Evolutionary conservation across 2,113 vertebrate genomes (phyloP).

Genomic region (Labrus mixtus): DNA sequence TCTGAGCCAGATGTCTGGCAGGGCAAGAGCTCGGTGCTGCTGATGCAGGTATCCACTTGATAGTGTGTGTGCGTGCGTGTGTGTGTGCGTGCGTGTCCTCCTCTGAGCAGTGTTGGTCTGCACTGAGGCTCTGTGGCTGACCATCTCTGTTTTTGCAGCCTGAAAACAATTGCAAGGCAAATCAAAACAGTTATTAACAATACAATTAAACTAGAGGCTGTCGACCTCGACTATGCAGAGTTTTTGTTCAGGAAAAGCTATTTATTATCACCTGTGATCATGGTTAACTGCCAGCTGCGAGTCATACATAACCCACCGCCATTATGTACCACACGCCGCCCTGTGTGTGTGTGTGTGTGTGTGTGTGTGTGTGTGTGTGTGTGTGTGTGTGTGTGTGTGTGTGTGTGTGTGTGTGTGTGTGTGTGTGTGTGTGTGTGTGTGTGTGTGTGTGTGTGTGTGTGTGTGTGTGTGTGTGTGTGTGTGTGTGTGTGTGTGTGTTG

Average conservation of each 20-base stretch:
- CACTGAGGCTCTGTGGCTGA: background rate
- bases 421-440: constrained; percentile 14
- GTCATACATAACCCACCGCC: background rate
- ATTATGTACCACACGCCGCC: constrained; percentile 20
- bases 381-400: constrained; percentile 2
- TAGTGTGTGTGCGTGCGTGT: constrained; percentile 7
- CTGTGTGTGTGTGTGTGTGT: background rate
- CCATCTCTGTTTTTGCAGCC: constrained; percentile 13
- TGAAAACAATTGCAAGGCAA: no score
- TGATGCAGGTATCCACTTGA: constrained; percentile 58
- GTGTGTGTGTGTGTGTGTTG: constrained; percentile 12
- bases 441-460: constrained; percentile 12
- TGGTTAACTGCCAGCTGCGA: background rate
- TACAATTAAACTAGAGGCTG: no score
- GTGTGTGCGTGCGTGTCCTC: constrained; percentile 7
- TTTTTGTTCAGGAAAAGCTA: background rate
- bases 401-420: constrained; percentile 30
- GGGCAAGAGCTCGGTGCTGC: constrained; percentile 22
- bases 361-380: constrained; percentile 30
- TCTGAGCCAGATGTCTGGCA: constrained; percentile 60
- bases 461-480: constrained; percentile 25
- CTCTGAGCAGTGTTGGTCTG: background rate
- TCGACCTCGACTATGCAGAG: no score
- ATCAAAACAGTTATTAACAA: no score
- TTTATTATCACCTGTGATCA: background rate